Percentiles rank a stretch among this genome's conserved stretches.
These are phyloP conservation scores for Poeciliopsis infans DNA, from an alignment of 2,797 vertebrate genomes.

Conservation along the genomic window DNA sequence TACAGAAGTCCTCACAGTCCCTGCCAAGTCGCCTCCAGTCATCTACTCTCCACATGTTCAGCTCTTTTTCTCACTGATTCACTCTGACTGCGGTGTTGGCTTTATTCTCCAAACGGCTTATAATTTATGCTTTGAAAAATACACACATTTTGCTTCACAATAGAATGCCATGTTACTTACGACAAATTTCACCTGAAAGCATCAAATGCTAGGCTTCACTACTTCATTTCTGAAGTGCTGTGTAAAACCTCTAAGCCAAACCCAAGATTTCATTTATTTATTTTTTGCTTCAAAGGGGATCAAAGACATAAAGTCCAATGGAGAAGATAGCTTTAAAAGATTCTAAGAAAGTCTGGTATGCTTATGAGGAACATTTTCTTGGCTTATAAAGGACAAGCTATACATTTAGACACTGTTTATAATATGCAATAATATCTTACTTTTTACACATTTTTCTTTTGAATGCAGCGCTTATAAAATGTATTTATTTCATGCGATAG, in stretches of 20 bases:
- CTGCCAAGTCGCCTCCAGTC: slow-evolving; percentile 52
- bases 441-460: background rate
- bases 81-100: background rate
- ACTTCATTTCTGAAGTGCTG: background rate
- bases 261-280: too few species aligned
- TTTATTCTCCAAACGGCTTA: background rate
- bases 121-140: background rate
- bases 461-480: background rate
- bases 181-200: background rate
- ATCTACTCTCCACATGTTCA: slow-evolving; percentile 20
- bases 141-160: background rate
- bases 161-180: background rate
- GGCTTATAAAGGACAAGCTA: background rate
- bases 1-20: slow-evolving; percentile 42
- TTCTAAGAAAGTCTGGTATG: background rate
- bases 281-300: background rate
- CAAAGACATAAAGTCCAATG: background rate
- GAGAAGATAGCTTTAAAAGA: background rate
- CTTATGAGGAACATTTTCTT: background rate
- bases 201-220: background rate
- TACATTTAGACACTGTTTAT: background rate
- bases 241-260: background rate
- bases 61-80: slow-evolving; percentile 14
- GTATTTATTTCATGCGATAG: background rate
- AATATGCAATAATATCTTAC: background rate